Percentiles rank a stretch among this genome's conserved stretches.
Conservation (phyloP, 2,113 vertebrate species). For the Toxotes chatareus region DNA sequence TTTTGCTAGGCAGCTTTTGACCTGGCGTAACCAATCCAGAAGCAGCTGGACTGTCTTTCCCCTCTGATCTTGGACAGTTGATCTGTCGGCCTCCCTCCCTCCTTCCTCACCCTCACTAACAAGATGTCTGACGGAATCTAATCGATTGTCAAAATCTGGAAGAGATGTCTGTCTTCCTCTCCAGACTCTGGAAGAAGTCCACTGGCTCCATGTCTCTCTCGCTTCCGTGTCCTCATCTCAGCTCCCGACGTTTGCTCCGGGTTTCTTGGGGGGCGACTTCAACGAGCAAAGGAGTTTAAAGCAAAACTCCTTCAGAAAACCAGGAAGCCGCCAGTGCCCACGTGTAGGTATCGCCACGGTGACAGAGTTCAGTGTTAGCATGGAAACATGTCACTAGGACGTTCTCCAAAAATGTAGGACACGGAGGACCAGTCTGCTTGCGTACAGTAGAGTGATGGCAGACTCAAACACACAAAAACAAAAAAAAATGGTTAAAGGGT, state of each 20-base stretch:
- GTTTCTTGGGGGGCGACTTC: background rate
- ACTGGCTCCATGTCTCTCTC: background rate
- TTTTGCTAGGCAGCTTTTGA: background rate
- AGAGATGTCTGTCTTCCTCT: background rate
- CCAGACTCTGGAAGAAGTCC: background rate
- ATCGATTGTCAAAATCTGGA: background rate
- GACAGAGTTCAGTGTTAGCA: conserved; percentile 72
- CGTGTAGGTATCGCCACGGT: conserved; percentile 35
- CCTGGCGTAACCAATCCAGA: conserved; percentile 24
- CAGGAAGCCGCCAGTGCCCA: conserved; percentile 62
- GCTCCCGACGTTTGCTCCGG: background rate
- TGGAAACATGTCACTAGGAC: conserved; percentile 46
- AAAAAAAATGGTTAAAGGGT: conserved; percentile 73
- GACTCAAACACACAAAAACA: conserved; percentile 37
- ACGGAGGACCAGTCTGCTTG: conserved; percentile 14
- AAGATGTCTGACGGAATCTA: background rate
- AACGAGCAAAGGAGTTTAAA: conserved; percentile 34
- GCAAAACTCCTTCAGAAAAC: conserved; percentile 29
- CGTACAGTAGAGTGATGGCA: conserved; percentile 38
- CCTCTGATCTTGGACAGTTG: conserved; percentile 44
- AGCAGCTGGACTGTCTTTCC: conserved; percentile 77
- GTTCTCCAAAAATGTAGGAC: conserved; percentile 16
- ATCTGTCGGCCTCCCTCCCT: conserved; percentile 48
- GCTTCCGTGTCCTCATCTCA: conserved; percentile 10
- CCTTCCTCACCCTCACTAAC: background rate